Evolutionary conservation across 2,113 vertebrate species (phyloP).

Genomic region (Syngnathus typhle): DNA sequence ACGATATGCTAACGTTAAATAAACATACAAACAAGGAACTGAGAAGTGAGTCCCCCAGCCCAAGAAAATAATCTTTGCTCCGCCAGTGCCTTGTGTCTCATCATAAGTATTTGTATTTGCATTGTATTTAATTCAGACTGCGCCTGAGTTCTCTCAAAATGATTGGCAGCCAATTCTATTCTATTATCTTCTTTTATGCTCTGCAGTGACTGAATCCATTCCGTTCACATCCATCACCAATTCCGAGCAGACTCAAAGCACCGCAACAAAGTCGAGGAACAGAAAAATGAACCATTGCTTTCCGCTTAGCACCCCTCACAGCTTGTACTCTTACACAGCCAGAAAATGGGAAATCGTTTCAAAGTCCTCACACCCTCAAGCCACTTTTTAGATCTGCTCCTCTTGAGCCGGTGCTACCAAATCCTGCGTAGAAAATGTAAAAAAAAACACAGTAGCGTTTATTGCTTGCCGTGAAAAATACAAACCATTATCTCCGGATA

Average conservation of each 20-base stretch:
- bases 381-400: not conserved
- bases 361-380: slow-evolving; percentile 1
- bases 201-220: not conserved
- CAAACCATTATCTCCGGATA: not conserved
- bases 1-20: too few species aligned
- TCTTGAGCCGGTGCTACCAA: not conserved
- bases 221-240: not conserved
- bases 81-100: too few species aligned
- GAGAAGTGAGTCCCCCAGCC: too few species aligned
- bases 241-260: not conserved
- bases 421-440: not conserved
- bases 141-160: not conserved
- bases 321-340: slow-evolving; percentile 5
- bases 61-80: too few species aligned
- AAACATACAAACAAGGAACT: too few species aligned
- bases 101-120: too few species aligned
- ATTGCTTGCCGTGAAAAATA: not conserved
- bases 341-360: slow-evolving; percentile 2
- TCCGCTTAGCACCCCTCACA: not conserved
- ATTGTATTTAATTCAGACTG: not conserved
- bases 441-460: not conserved
- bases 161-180: not conserved
- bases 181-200: not conserved
- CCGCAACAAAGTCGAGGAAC: not conserved
- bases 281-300: not conserved